A percentile compares a stretch with the other conserved stretches of the same genome.
These are phyloP conservation scores for Campaea margaritaria DNA, from an alignment of 2,888 invertebrate species.

Conservation along the genomic window DNA sequence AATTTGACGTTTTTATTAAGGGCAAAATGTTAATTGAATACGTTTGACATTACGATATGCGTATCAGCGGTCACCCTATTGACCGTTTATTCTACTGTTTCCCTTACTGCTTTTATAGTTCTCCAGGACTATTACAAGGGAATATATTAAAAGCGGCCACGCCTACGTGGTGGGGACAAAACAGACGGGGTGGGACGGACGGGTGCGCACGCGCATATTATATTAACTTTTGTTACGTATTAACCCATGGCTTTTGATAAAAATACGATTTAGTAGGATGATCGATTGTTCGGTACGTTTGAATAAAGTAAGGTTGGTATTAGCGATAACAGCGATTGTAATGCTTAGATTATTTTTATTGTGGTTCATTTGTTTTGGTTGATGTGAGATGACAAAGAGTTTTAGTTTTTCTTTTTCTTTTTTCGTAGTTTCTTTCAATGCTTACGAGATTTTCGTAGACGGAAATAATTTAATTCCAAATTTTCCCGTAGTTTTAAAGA, in stretches of 20 bases:
- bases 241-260: slow-evolving; percentile 7
- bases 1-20: no score
- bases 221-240: slow-evolving; percentile 38
- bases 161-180: slow-evolving; percentile 60
- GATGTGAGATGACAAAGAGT: no score
- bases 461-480: no score
- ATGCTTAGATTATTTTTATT: no score
- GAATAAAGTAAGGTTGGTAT: not conserved
- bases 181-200: slow-evolving; percentile 50
- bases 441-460: no score
- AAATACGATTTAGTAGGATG: not conserved
- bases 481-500: no score
- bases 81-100: not conserved
- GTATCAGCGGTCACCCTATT: not conserved
- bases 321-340: no score
- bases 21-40: no score
- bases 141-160: slow-evolving; percentile 68
- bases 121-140: slow-evolving; percentile 60
- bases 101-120: slow-evolving; percentile 43
- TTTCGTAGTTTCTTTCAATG: no score
- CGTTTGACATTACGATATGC: no score
- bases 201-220: slow-evolving; percentile 60
- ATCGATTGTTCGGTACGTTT: not conserved
- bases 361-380: no score
- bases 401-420: no score